Percentiles rank a stretch among this genome's conserved stretches.
These are phyloP conservation scores for Sebastes cheni DNA, from an alignment of 2,797 vertebrate species.

Conservation along the genomic window DNA sequence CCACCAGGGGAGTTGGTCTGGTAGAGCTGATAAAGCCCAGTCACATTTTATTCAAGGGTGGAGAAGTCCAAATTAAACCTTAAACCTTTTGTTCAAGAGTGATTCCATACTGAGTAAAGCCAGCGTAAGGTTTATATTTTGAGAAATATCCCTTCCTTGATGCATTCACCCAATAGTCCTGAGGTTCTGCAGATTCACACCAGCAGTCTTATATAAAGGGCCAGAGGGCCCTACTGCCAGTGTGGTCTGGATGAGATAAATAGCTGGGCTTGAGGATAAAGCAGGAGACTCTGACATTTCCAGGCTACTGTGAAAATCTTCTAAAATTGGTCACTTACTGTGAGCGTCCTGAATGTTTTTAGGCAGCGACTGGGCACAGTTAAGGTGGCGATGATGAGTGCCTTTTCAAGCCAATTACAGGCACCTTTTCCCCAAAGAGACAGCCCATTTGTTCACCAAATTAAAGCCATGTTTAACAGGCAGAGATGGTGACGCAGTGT, in stretches of 20 bases:
- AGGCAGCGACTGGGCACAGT: slow-evolving; percentile 41
- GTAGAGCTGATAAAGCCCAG: slow-evolving; percentile 12
- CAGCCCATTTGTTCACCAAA: slow-evolving; percentile 36
- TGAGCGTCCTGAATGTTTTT: slow-evolving; percentile 47
- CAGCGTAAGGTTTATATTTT: background rate
- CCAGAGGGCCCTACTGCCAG: slow-evolving; percentile 33
- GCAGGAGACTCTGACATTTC: slow-evolving; percentile 37
- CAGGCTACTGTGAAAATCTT: slow-evolving; percentile 51
- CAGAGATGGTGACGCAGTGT: slow-evolving; percentile 2
- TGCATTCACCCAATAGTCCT: background rate
- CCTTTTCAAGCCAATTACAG: slow-evolving; percentile 33
- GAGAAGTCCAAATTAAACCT: slow-evolving; percentile 20
- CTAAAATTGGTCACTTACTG: slow-evolving; percentile 55
- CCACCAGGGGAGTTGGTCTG: slow-evolving; percentile 5
- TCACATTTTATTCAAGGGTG: slow-evolving; percentile 9
- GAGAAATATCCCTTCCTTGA: slow-evolving; percentile 16
- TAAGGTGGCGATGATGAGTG: slow-evolving; percentile 39
- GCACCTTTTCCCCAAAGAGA: slow-evolving; percentile 23
- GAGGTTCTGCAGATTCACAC: slow-evolving; percentile 37
- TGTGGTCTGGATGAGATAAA: slow-evolving; percentile 55
- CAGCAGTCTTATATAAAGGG: slow-evolving; percentile 35
- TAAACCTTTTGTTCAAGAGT: slow-evolving; percentile 19
- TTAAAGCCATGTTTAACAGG: slow-evolving; percentile 30
- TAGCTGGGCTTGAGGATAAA: slow-evolving; percentile 51
- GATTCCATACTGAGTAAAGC: background rate